phyloP scores from a whole-genome alignment of 2,113 vertebrate species.

The Nematolebias whitei region DNA sequence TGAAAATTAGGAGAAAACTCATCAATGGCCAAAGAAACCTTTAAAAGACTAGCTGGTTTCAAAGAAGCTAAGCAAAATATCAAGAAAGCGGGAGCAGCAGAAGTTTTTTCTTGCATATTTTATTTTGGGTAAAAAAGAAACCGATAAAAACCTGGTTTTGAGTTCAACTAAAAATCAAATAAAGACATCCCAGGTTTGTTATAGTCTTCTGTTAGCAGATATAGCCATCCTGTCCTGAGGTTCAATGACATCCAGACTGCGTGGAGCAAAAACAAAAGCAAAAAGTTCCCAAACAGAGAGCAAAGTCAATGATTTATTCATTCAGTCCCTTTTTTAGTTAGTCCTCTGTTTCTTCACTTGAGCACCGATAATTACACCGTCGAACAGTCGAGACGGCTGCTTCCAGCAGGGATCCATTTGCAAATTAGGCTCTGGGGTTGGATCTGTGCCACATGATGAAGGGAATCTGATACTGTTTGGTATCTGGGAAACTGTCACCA shows the following conservation, averaged over 20 bases:
- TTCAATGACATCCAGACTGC: slow-evolving; percentile 49
- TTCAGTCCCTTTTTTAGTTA: slow-evolving; percentile 57
- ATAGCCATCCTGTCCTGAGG: not conserved
- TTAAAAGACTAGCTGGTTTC: not conserved
- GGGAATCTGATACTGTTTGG: slow-evolving; percentile 69
- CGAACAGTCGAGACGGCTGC: slow-evolving; percentile 44
- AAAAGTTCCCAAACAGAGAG: slow-evolving; percentile 24
- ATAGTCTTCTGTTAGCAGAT: not conserved
- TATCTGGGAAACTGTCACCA: slow-evolving; percentile 76
- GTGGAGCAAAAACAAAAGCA: slow-evolving; percentile 32
- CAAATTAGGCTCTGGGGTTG: slow-evolving; percentile 77
- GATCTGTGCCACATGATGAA: slow-evolving; percentile 71
- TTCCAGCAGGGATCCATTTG: slow-evolving; percentile 80
- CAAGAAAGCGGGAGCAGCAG: too few species aligned
- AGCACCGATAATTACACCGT: slow-evolving; percentile 73
- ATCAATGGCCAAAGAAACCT: not conserved
- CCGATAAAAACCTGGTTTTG: too few species aligned
- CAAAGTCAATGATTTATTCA: slow-evolving; percentile 78
- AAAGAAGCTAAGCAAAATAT: too few species aligned
- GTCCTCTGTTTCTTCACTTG: slow-evolving; percentile 72
- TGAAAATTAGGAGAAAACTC: not conserved
- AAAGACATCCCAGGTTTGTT: slow-evolving; percentile 10
- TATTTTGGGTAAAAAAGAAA: too few species aligned
- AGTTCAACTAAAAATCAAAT: not conserved
- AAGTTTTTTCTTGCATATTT: too few species aligned